Percentiles rank a stretch among this genome's conserved stretches.
phyloP scores from a whole-genome alignment of 1,140 invertebrate species.

The Matsumurasca onukii region DNA sequence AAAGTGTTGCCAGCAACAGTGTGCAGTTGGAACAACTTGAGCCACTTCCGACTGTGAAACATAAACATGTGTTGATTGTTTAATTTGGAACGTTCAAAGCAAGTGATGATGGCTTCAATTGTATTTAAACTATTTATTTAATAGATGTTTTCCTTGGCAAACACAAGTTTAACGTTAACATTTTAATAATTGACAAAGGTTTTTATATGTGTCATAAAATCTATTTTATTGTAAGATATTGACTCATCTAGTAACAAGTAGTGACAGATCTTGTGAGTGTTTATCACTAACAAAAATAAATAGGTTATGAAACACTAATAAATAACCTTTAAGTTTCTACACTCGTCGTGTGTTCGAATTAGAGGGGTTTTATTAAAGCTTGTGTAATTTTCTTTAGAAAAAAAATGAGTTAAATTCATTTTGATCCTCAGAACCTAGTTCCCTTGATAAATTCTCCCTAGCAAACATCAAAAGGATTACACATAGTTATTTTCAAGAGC shows the following conservation, averaged over 20 bases:
- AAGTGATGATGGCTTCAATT: neutral
- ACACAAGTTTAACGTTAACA: neutral
- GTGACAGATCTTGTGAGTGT: no score
- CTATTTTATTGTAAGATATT: neutral
- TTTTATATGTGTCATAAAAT: neutral
- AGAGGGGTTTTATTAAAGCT: no score
- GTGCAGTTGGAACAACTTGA: constrained; percentile 1
- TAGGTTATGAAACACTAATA: no score
- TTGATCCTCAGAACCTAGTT: no score
- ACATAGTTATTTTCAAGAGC: no score
- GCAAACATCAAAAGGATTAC: no score
- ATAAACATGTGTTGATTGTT: neutral
- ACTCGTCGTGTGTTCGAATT: no score
- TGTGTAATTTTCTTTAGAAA: no score
- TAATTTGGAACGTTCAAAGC: neutral
- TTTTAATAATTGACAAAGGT: neutral
- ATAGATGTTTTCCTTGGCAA: neutral
- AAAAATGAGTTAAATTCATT: no score
- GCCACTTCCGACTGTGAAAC: constrained; percentile 2
- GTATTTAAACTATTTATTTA: neutral
- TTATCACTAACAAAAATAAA: neutral
- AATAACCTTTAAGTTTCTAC: no score
- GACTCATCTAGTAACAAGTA: no score
- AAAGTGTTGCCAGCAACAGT: neutral
- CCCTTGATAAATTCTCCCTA: no score